Evolutionary conservation across 2,888 invertebrate genomes (phyloP).

Genomic region (Pristionchus japonicus): DNA sequence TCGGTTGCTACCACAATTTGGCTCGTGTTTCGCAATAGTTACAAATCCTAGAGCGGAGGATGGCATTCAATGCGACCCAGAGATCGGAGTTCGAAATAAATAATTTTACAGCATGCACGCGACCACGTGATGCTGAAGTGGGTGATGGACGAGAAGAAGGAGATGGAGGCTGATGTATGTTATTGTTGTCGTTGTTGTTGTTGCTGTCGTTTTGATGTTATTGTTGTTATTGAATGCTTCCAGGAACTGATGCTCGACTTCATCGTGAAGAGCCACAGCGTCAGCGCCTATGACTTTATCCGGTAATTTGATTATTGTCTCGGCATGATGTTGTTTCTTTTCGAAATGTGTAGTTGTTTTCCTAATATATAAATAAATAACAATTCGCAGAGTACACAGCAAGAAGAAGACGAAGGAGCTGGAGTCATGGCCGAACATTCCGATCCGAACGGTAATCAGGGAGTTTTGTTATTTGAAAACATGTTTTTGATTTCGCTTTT

Average conservation of each 20-base stretch:
- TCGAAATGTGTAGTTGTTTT: background rate
- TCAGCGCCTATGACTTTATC: background rate
- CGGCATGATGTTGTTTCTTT: background rate
- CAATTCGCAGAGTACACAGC: constrained; percentile 6
- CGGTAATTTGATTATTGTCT: background rate
- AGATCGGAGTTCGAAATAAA: no score
- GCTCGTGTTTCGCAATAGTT: background rate
- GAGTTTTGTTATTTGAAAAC: background rate
- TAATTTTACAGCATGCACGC: constrained; percentile 35
- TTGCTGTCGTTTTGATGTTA: background rate
- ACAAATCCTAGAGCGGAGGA: background rate
- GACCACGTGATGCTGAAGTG: constrained; percentile 32
- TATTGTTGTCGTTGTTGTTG: no score
- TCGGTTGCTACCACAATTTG: background rate
- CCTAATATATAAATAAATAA: background rate
- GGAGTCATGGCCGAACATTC: constrained; percentile 10
- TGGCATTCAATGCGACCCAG: background rate
- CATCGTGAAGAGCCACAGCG: constrained; percentile 23
- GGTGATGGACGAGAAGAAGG: constrained; percentile 35
- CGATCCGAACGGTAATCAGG: constrained; percentile 44
- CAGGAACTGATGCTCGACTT: constrained; percentile 52
- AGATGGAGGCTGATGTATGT: constrained; percentile 39
- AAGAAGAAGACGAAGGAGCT: constrained; percentile 44
- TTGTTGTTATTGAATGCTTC: background rate
- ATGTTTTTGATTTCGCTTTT: background rate